Evolutionary conservation across 2,113 vertebrate species (phyloP).

Genomic region (Azemiops feae): DNA sequence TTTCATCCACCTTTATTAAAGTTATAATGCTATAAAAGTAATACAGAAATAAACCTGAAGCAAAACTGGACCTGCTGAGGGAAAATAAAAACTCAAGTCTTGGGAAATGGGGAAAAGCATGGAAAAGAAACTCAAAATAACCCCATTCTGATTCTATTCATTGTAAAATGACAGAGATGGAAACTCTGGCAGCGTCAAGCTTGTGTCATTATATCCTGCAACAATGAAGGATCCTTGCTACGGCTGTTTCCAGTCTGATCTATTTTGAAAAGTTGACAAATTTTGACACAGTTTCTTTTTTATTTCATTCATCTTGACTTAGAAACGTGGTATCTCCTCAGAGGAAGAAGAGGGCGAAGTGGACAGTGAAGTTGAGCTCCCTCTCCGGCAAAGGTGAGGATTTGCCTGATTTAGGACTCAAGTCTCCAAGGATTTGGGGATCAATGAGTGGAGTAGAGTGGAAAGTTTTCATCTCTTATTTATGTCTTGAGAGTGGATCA

Average conservation of each 20-base stretch:
- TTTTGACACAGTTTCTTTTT: not conserved
- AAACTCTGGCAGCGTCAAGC: not conserved
- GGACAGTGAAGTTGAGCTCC: constrained; percentile 89
- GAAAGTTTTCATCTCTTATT: not conserved
- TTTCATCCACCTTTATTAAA: not conserved
- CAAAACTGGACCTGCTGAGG: not conserved
- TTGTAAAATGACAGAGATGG: not conserved
- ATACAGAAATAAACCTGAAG: not conserved
- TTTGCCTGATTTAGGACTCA: not conserved
- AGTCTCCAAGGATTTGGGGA: not conserved
- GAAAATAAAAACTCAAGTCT: not conserved
- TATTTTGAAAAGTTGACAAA: not conserved
- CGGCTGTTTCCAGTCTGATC: not conserved
- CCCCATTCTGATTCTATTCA: not conserved
- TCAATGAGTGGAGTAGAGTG: not conserved
- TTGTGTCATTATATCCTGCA: not conserved
- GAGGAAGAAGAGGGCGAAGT: constrained; percentile 94
- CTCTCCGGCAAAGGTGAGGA: constrained; percentile 80
- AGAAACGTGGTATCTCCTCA: constrained; percentile 89
- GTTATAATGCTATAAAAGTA: not conserved
- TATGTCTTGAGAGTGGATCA: not conserved
- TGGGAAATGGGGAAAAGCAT: not conserved
- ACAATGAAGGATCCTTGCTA: not conserved
- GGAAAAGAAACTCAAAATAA: not conserved
- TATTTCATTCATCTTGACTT: not conserved